Evolutionary conservation across 1,140 invertebrate genomes (phyloP).

Genomic region (Trissolcus basalis): DNA sequence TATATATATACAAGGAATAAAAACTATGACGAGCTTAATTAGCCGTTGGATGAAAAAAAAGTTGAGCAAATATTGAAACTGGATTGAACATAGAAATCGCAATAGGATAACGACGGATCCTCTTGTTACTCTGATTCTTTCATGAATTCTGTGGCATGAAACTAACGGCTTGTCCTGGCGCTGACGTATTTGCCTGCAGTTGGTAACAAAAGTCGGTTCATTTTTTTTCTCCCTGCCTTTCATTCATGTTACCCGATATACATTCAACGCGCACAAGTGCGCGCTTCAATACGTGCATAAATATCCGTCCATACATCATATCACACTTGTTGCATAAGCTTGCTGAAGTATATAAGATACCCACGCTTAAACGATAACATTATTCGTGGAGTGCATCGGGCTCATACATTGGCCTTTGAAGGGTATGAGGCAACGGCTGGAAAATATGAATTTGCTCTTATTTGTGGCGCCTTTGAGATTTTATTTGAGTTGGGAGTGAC

Average conservation of each 20-base stretch:
- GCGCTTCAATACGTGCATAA: slow-evolving; percentile 26
- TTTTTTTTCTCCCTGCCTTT: slow-evolving; percentile 43
- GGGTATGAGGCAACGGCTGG: background rate
- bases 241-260: slow-evolving; percentile 24
- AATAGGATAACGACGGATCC: slow-evolving; percentile 1
- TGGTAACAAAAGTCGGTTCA: slow-evolving; percentile 63
- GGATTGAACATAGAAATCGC: too few relatives aligned
- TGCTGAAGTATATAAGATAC: slow-evolving; percentile 41
- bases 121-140: slow-evolving; percentile 27
- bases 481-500: too few relatives aligned
- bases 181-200: slow-evolving; percentile 55
- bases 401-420: slow-evolving; percentile 19
- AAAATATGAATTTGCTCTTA: slow-evolving; percentile 2
- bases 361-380: slow-evolving; percentile 32
- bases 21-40: background rate
- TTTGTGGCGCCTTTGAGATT: background rate
- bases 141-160: slow-evolving; percentile 14
- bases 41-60: background rate
- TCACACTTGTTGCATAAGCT: slow-evolving; percentile 66
- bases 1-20: too few relatives aligned
- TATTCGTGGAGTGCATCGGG: slow-evolving; percentile 14
- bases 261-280: slow-evolving; percentile 5
- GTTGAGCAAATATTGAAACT: slow-evolving; percentile 16
- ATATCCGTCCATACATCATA: slow-evolving; percentile 42
- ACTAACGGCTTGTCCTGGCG: slow-evolving; percentile 40